Evolutionary conservation across 2,797 vertebrate species (phyloP), one percentile per base, ranked within the genome.

Genomic region (Myripristis jacobus): DNA sequence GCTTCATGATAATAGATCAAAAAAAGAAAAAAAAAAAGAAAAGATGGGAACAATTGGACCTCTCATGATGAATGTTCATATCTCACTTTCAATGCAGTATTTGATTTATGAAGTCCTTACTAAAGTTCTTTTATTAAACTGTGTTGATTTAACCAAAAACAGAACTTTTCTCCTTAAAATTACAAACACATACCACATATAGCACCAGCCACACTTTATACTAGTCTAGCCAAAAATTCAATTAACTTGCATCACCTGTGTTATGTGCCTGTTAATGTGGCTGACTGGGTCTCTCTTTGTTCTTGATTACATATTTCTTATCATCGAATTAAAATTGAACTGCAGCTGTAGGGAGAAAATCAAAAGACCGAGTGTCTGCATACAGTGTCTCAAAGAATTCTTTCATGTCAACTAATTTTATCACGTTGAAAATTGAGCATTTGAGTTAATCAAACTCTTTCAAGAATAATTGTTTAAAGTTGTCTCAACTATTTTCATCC

Each of bases 61-160:
- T 29, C 27, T 3, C 27, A 29, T 29, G 27, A 29, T 29, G 27
- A 29, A 29, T 29, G 13, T 51, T 44, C 22, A 38, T 12, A 24
- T 70, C 6, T n/a, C 3, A n/a, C 19, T 31, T 50, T 52, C 55
- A 50, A 59, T 31, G 19, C 25, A 27, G 10, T 1, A 51, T 65
- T 65, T 27, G 21, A 22, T 65, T 66, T 12, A 13, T 22, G 13
- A 54, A 48, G n/a, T 71, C 71, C 54, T 13, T 10, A 57, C 46
- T 13, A 31, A 60, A 64, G 36, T 25, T 46, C 3, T 57, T 68
- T 71, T 6, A 58, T 71, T 44, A 59, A 59, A 22, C 44, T 57
- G 16, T 44, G 8, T 22, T 25, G 34, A 65, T 72, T 69, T 12
- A 61, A 6, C 44, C 25, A 36, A 62, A 75, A 63, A 34, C 11